phyloP scores from a whole-genome alignment of 2,888 invertebrate genomes.

The Agelastica alni region DNA sequence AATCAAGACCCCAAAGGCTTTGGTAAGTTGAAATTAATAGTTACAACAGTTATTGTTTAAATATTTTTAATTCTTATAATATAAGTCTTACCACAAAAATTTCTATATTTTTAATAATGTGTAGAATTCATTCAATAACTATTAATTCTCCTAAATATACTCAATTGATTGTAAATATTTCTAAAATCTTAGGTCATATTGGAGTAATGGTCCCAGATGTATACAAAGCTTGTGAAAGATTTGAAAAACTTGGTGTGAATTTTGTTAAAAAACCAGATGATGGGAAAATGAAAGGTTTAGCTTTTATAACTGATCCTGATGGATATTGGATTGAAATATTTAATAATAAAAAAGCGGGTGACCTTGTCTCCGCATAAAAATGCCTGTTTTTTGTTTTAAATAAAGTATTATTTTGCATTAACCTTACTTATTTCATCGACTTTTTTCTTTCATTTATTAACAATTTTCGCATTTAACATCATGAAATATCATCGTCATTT shows the following conservation, averaged over 20 bases:
- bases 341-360: constrained; percentile 36
- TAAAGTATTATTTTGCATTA: too few species aligned
- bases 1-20: constrained; percentile 88
- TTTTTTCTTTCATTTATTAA: too few species aligned
- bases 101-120: not conserved
- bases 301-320: constrained; percentile 94
- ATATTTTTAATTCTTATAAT: too few species aligned
- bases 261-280: constrained; percentile 90
- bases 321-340: constrained; percentile 89
- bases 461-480: too few species aligned
- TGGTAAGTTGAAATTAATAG: constrained; percentile 58
- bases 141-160: too few species aligned
- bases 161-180: too few species aligned
- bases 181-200: constrained; percentile 73
- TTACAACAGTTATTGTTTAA: constrained; percentile 2
- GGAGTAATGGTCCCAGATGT: constrained; percentile 90
- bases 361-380: constrained; percentile 6
- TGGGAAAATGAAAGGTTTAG: constrained; percentile 91
- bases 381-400: too few species aligned
- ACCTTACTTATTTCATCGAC: too few species aligned
- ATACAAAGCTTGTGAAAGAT: constrained; percentile 80
- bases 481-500: too few species aligned
- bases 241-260: constrained; percentile 82
- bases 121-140: not conserved
- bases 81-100: too few species aligned